Evolutionary conservation across 2,888 invertebrate species (phyloP), one percentile per base, ranked within the genome.

Genomic region (Drosophila pseudotalamancana): DNA sequence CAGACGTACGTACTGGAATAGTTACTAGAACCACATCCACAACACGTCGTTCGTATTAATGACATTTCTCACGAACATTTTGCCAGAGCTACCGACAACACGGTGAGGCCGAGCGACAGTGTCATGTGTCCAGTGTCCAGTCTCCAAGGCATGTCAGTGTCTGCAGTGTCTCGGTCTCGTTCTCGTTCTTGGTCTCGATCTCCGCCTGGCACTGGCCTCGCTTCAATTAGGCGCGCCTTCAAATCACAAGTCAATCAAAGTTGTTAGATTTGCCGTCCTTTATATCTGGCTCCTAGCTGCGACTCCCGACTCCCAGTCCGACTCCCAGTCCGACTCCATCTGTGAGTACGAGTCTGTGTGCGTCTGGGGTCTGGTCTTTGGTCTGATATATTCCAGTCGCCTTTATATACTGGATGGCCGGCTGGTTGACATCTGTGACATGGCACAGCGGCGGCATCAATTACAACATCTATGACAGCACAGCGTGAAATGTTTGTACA

Each of bases 241-340:
- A 86, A 86, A 88, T 88, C 89, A 90, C 89, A 89, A 90, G 89
- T 89, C 89, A 89, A 89, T 89, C 90, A 90, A 89, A 87, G 80
- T 82, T 83, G 85, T 90, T 90, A 88, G 89, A 87, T 88, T 88
- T 82, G 73, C 85, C 76, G 87, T 86, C 77, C 77, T 57, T 64
- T 60, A 27, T 34, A 16, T 34, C 43, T 16, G 25, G 19, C 18
- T 34, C 32, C 32, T 61, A 32, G 46, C 48, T 46, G 16, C 11
- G 18, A 31, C 29, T 35, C n/a, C n/a, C 21, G 19, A 27, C 19
- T 42, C 42, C 25, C 29, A 51, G 39, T 57, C 23, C 8, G 16
- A 34, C 21, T 40, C n/a, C 29, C 14, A 23, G 9, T 40, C 34
- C 25, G 21, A 16, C 60, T 57, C 54, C 57, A 21, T 14, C 43